Conservation (phyloP, 2,888 invertebrate species). For the Caenorhabditis doughertyi region DNA sequence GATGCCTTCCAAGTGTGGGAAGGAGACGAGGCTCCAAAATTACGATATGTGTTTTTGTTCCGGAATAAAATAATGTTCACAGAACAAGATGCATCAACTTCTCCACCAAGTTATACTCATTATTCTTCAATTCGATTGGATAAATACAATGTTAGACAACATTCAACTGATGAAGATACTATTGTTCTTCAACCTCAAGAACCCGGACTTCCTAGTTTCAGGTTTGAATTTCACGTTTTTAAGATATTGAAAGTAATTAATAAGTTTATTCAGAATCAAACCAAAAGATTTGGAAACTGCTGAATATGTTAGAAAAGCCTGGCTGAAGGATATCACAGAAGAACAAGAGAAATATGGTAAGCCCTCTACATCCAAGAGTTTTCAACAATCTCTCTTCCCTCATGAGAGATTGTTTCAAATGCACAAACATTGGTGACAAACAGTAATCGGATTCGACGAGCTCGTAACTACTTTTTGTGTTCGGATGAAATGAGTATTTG, state of each 20-base stretch:
- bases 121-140: conserved; percentile 83
- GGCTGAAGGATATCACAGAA: conserved; percentile 83
- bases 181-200: conserved; percentile 79
- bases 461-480: conserved; percentile 39
- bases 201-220: conserved; percentile 77
- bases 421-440: conserved; percentile 31
- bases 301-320: conserved; percentile 83
- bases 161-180: conserved; percentile 82
- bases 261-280: conserved; percentile 75
- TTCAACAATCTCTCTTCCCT: neutral
- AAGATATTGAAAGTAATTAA: too few species aligned
- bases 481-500: conserved; percentile 40
- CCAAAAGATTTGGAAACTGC: conserved; percentile 73
- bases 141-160: conserved; percentile 83
- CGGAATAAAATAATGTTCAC: conserved; percentile 77
- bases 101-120: conserved; percentile 81
- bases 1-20: conserved; percentile 83
- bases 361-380: conserved; percentile 12
- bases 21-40: conserved; percentile 79
- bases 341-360: conserved; percentile 82
- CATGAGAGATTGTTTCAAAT: conserved; percentile 19
- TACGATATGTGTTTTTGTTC: conserved; percentile 84
- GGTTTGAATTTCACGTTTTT: conserved; percentile 27
- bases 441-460: conserved; percentile 56
- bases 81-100: conserved; percentile 71